Percentiles rank a stretch among this genome's conserved stretches.
Conservation (phyloP, 2,113 vertebrate genomes). For the Sialia sialis region DNA sequence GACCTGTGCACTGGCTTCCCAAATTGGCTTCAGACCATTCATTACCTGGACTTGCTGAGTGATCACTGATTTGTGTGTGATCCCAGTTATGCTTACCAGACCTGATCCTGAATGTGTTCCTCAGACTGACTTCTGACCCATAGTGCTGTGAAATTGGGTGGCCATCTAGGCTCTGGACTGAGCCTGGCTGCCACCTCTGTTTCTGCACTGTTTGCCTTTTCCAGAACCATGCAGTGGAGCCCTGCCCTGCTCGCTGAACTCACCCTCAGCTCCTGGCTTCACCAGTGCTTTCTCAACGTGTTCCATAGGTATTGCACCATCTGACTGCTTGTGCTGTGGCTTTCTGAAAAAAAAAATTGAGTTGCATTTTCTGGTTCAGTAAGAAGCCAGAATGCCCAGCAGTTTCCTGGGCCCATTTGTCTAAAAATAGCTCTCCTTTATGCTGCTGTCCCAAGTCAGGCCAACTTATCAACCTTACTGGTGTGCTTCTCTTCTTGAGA, state of each 20-base stretch:
- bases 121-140: not conserved
- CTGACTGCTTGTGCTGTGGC: not conserved
- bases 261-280: not conserved
- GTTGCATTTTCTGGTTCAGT: not conserved
- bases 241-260: not conserved
- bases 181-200: not conserved
- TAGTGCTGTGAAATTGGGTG: not conserved
- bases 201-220: not conserved
- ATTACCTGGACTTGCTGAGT: not conserved
- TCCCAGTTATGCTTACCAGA: not conserved
- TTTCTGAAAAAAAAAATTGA: not conserved
- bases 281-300: not conserved
- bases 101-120: not conserved
- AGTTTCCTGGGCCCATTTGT: not conserved
- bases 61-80: not conserved
- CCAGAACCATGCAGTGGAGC: not conserved
- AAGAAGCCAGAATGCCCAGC: not conserved
- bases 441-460: not conserved
- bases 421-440: not conserved
- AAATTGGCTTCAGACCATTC: not conserved
- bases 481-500: accelerated
- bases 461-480: not conserved
- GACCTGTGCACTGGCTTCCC: not conserved
- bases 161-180: not conserved
- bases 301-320: not conserved